Percentiles rank a stretch among this genome's conserved stretches.
Evolutionary conservation across 2,113 vertebrate genomes (phyloP).

Genomic region (Alethe castanea): DNA sequence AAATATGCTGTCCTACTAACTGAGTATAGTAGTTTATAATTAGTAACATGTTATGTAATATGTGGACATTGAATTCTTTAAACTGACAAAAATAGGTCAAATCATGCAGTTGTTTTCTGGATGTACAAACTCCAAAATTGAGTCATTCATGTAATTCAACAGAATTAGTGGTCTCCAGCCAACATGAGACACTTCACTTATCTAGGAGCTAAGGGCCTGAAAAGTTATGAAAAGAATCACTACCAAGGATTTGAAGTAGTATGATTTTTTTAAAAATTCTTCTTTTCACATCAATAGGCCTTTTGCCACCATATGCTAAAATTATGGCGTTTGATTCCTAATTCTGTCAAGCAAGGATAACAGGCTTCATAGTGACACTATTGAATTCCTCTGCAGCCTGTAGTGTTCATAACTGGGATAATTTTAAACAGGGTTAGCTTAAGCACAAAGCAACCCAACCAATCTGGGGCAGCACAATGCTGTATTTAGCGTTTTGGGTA

Average conservation of each 20-base stretch:
- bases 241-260: background rate
- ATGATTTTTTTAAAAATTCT: background rate
- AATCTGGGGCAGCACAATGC: background rate
- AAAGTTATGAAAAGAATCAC: background rate
- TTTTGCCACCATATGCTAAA: background rate
- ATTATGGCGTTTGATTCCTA: background rate
- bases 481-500: background rate
- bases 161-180: background rate
- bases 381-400: background rate
- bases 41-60: background rate
- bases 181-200: background rate
- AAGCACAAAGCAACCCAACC: background rate
- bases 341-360: background rate
- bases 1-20: background rate
- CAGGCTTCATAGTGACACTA: background rate
- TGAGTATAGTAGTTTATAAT: background rate
- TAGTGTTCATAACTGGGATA: background rate
- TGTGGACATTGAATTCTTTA: background rate
- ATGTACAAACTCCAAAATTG: background rate
- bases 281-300: background rate
- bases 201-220: background rate
- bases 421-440: slow-evolving; percentile 1
- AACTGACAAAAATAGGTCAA: background rate
- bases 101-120: background rate
- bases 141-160: background rate